A percentile compares a stretch with the other conserved stretches of the same genome.
These are phyloP conservation scores for Hipposideros armiger DNA, from an alignment of 2,113 vertebrate genomes.

Conservation along the genomic window DNA sequence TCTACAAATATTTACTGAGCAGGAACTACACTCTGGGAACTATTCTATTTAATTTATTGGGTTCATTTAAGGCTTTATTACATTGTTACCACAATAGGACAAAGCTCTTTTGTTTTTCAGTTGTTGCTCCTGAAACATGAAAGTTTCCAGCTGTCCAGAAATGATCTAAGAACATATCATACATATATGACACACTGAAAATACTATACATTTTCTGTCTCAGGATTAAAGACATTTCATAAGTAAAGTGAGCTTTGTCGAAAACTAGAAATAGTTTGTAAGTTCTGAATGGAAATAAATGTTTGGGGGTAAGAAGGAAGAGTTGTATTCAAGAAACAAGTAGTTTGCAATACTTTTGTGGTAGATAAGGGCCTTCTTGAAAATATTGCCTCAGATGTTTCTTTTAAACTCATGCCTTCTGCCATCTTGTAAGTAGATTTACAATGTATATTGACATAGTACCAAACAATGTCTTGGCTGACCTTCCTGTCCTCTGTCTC, in stretches of 20 bases:
- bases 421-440: not conserved
- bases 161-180: not conserved
- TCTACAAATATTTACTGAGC: not conserved
- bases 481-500: not conserved
- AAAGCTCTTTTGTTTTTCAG: not conserved
- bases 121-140: not conserved
- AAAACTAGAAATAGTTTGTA: not conserved
- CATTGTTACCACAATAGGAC: not conserved
- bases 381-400: not conserved
- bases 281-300: not conserved
- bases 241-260: not conserved
- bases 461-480: not conserved
- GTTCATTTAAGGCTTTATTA: conserved; percentile 28
- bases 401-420: not conserved
- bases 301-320: not conserved
- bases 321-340: not conserved
- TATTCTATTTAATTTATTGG: not conserved
- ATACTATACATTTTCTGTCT: not conserved
- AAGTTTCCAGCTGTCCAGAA: not conserved
- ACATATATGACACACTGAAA: not conserved
- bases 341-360: not conserved
- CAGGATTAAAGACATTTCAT: not conserved
- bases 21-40: not conserved
- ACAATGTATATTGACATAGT: not conserved
- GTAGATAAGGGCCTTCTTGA: not conserved